A percentile compares a stretch with the other conserved stretches of the same genome.
phyloP scores from a whole-genome alignment of 1,140 invertebrate genomes.

The Archivesica marissinica region DNA sequence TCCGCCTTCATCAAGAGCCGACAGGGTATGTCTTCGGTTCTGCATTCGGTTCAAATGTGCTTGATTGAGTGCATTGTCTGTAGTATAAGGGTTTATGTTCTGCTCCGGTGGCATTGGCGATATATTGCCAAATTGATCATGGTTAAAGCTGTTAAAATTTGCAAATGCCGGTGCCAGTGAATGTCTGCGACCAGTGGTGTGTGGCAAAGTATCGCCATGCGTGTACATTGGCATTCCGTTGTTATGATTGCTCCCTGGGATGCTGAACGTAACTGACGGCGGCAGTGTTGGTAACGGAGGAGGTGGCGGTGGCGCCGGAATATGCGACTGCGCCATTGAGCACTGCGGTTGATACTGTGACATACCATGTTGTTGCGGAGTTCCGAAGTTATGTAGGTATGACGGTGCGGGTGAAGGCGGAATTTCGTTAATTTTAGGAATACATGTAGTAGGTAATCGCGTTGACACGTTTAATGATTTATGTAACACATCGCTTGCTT shows the following conservation, averaged over 20 bases:
- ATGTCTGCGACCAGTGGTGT: not conserved
- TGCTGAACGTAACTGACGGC: not conserved
- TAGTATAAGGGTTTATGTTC: not conserved
- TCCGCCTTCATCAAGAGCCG: not conserved
- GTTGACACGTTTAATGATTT: not conserved
- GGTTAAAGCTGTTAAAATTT: not conserved
- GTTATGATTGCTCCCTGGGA: not conserved
- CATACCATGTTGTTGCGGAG: not conserved
- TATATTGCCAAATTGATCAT: not conserved
- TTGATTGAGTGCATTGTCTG: not conserved
- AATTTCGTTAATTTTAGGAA: not conserved
- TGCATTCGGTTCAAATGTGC: not conserved
- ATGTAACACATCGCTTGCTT: slow-evolving; percentile 15
- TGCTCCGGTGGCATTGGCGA: not conserved
- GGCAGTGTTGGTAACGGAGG: not conserved
- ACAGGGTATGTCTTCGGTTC: slow-evolving; percentile 43
- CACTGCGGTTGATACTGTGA: not conserved
- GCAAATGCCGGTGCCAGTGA: not conserved
- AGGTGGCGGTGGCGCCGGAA: slow-evolving; percentile 21
- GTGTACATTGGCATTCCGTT: not conserved
- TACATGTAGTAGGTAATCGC: not conserved
- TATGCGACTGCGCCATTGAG: not conserved
- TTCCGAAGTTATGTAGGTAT: not conserved
- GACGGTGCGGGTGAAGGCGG: not conserved
- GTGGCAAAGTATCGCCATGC: not conserved